Evolutionary conservation across 1,140 invertebrate genomes (phyloP), one percentile per base, ranked within the genome.

Genomic region (Lordiphosa clarofinis): DNA sequence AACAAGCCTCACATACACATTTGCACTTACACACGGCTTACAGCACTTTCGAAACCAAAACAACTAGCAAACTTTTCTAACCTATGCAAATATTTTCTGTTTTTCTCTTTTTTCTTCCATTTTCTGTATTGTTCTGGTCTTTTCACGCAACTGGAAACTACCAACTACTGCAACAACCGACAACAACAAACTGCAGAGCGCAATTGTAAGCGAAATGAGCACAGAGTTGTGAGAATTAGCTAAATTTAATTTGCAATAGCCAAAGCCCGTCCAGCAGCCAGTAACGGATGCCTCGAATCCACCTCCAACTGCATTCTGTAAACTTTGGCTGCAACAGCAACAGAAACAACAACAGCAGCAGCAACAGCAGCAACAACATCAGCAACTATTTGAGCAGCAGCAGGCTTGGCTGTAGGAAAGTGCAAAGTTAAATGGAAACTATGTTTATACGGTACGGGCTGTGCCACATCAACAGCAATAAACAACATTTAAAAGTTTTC

Each of bases 201-300:
- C 87, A 88, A 87, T 88, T 84, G 87, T 88, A 71, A 88, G 87
- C 70, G 87, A 88, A 88, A 88, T 88, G 87, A 88, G 87, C 73
- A 88, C 87, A 84, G 87, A 88, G 84, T 88, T 88, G 81, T 88
- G 87, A 87, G 84, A 88, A 86, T 88, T 88, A 87, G 82, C 81
- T 78, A 87, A 88, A 86, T 88, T 88, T 86, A 87, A 88, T 88
- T 82, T 87, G 84, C 84, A 87, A 87, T 78, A 87, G 73, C 86
- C 72, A 76, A 73, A 56, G 66, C 57, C 71, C 68, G 55, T 48
- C 60, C 42, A 47, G 49, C 13, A 19, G 36, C 31, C 47, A 61
- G 56, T 52, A 54, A 68, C 61, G 37, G 71, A 58, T 35, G 40
- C 75, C 62, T 82, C 84, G 15, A 66, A 86, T 33, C 72, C 75